Percentiles rank a stretch among this genome's conserved stretches.
Conservation (phyloP, 1,140 invertebrate species). For the Trichonephila clavata region DNA sequence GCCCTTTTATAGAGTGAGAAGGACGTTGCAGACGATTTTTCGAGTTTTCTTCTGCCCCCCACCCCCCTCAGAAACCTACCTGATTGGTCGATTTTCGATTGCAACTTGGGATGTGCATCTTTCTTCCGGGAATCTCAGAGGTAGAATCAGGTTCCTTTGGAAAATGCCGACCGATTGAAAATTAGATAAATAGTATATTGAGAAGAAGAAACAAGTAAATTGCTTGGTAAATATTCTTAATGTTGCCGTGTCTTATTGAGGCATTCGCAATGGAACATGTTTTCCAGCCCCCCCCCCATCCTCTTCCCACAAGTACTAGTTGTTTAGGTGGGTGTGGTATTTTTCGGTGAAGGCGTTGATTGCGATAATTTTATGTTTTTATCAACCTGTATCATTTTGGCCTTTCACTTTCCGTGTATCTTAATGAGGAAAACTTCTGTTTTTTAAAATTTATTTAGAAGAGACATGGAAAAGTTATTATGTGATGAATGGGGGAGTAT, state of each 20-base stretch:
- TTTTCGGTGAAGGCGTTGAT: no score
- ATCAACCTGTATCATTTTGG: no score
- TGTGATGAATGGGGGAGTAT: no score
- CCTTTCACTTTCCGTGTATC: no score
- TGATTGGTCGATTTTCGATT: neutral
- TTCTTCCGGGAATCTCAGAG: constrained; percentile 51
- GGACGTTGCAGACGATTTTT: neutral
- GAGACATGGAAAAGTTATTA: no score
- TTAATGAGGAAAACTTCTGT: no score
- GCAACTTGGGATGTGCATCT: neutral
- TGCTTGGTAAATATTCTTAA: neutral
- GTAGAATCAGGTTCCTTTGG: neutral
- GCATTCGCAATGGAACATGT: neutral
- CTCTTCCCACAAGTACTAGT: no score
- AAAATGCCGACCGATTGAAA: neutral
- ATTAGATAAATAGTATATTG: neutral
- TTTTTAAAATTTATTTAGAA: no score
- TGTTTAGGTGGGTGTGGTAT: no score
- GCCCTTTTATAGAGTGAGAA: constrained; percentile 54
- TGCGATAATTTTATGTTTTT: no score
- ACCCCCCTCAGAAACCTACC: neutral
- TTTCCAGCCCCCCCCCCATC: neutral
- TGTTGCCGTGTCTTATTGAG: neutral
- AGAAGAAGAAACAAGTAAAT: neutral
- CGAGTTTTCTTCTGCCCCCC: neutral